Conservation (phyloP, 2,113 vertebrate genomes). For the Motacilla tschutschensis region DNA sequence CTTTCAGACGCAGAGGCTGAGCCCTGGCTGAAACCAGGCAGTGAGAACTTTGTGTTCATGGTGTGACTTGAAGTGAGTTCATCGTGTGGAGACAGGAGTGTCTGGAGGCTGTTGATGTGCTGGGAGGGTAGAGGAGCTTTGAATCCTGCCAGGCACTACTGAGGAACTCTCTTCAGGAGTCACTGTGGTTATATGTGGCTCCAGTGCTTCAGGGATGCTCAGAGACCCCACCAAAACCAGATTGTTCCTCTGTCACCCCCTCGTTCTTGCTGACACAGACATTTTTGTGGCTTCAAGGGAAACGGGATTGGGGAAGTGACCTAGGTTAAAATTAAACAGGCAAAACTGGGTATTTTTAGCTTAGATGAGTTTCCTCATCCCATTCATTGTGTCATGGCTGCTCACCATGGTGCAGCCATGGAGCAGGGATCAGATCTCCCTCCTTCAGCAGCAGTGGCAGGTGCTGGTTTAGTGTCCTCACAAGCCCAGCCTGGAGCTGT, state of each 20-base stretch:
- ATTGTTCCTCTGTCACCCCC: not conserved
- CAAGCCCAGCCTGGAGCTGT: not conserved
- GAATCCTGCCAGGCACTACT: rapidly evolving
- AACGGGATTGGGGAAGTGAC: slow-evolving; percentile 27
- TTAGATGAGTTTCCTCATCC: not conserved
- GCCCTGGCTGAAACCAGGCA: not conserved
- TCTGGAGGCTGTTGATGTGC: not conserved
- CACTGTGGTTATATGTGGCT: rapidly evolving
- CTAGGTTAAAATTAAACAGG: slow-evolving; percentile 16
- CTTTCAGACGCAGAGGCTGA: not conserved
- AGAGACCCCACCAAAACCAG: not conserved
- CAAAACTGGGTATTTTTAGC: slow-evolving; percentile 40
- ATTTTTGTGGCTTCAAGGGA: slow-evolving; percentile 11
- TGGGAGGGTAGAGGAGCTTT: not conserved
- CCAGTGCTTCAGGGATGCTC: not conserved
- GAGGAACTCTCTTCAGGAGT: not conserved
- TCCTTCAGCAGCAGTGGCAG: not conserved
- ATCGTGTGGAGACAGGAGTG: rapidly evolving
- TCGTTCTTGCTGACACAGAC: not conserved
- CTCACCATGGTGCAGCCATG: not conserved
- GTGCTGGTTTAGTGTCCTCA: not conserved
- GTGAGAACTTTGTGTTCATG: rapidly evolving
- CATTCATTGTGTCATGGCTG: not conserved
- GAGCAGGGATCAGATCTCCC: not conserved
- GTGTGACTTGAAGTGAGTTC: not conserved